Evolutionary conservation across 1,140 invertebrate species (phyloP).

Genomic region (Heliothis subflexa): DNA sequence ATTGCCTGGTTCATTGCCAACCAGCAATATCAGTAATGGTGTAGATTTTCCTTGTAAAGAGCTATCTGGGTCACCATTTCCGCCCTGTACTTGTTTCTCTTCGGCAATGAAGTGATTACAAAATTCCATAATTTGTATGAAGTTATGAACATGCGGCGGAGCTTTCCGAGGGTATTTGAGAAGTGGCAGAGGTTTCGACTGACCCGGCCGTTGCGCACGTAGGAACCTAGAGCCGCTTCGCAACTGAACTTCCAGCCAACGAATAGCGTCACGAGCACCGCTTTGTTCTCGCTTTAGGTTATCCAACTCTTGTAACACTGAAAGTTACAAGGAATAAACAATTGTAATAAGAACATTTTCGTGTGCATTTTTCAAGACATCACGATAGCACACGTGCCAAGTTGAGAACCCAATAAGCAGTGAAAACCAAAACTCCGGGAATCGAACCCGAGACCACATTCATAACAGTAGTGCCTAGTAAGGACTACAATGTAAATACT

Average conservation of each 20-base stretch:
- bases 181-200: slow-evolving; percentile 90
- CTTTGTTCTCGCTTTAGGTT: slow-evolving; percentile 92
- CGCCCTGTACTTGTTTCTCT: slow-evolving; percentile 71
- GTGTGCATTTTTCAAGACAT: too few species aligned
- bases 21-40: slow-evolving; percentile 74
- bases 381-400: too few species aligned
- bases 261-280: slow-evolving; percentile 94
- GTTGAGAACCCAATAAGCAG: neutral
- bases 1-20: slow-evolving; percentile 70
- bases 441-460: too few species aligned
- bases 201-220: slow-evolving; percentile 92
- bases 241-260: slow-evolving; percentile 96
- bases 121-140: slow-evolving; percentile 84
- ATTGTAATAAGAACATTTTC: neutral
- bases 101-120: slow-evolving; percentile 82
- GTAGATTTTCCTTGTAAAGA: slow-evolving; percentile 67
- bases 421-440: too few species aligned
- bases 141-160: slow-evolving; percentile 76
- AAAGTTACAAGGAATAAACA: slow-evolving; percentile 65
- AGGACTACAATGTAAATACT: too few species aligned
- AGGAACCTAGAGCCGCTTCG: slow-evolving; percentile 93
- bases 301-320: slow-evolving; percentile 95
- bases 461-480: too few species aligned
- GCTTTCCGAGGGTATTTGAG: slow-evolving; percentile 90
- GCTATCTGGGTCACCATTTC: slow-evolving; percentile 74